These are phyloP conservation scores for Liopterus haemorrhoidalis DNA, from an alignment of 2,888 invertebrate genomes.

Conservation along the genomic window DNA sequence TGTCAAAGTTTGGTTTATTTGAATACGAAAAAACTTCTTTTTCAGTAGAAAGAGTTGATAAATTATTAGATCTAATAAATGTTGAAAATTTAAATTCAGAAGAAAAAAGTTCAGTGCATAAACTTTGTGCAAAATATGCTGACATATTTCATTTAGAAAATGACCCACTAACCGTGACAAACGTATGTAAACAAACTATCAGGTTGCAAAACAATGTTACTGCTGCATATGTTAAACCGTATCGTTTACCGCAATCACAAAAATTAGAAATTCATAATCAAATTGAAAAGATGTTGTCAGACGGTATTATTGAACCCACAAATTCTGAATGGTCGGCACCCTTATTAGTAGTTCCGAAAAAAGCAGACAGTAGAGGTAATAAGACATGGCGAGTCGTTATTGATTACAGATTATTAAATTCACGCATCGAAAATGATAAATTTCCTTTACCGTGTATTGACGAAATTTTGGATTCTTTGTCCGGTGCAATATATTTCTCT, in stretches of 20 bases:
- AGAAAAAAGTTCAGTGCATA: no score
- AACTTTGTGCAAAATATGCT: no score
- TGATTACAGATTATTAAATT: conserved; percentile 23
- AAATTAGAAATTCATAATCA: conserved; percentile 15
- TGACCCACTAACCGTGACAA: conserved; percentile 13
- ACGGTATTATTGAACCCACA: conserved; percentile 21
- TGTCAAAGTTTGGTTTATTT: neutral
- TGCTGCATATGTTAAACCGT: conserved; percentile 15
- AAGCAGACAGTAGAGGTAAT: conserved; percentile 8
- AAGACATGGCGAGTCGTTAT: conserved; percentile 21
- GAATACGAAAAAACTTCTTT: conserved; percentile 15
- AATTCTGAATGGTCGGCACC: conserved; percentile 21
- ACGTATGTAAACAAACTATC: conserved; percentile 21
- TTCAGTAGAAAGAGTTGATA: no score
- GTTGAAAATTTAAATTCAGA: no score
- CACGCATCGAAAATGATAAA: conserved; percentile 20
- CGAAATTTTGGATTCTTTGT: neutral
- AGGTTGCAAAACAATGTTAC: conserved; percentile 23
- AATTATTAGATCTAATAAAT: no score
- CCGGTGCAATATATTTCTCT: conserved; percentile 13
- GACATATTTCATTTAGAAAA: conserved; percentile 21
- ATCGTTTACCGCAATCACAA: conserved; percentile 16
- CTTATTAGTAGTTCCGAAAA: conserved; percentile 14
- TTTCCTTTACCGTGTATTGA: conserved; percentile 14
- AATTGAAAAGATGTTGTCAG: conserved; percentile 15